A percentile compares a stretch with the other conserved stretches of the same genome.
Evolutionary conservation across 2,888 invertebrate species (phyloP).

Genomic region (Vannuccia rotundouncinata): DNA sequence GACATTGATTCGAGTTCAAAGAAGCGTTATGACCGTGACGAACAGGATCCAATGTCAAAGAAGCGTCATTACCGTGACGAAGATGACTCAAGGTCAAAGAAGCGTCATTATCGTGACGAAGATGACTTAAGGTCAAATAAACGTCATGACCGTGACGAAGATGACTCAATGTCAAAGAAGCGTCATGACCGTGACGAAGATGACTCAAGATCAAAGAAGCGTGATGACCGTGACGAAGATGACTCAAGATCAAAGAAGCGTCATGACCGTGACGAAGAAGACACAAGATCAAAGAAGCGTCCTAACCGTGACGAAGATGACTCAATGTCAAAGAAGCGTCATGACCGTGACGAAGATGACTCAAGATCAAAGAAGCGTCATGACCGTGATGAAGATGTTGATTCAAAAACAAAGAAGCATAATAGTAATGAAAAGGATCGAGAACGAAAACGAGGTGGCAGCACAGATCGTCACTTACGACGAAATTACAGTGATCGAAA

Average conservation of each 20-base stretch:
- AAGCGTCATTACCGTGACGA: not conserved
- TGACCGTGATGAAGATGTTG: too few species aligned
- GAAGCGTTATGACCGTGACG: not conserved
- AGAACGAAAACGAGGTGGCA: too few species aligned
- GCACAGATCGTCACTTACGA: too few species aligned
- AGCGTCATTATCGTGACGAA: not conserved
- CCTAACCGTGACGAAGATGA: too few species aligned
- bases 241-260: not conserved
- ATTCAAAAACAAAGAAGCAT: too few species aligned
- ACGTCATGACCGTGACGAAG: not conserved
- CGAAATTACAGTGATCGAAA: too few species aligned
- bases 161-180: not conserved
- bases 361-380: too few species aligned
- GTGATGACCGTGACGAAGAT: not conserved
- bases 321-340: too few species aligned
- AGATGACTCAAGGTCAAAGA: not conserved
- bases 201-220: not conserved
- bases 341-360: too few species aligned
- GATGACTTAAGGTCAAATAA: not conserved
- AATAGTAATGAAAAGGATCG: too few species aligned
- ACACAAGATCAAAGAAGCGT: too few species aligned
- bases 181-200: not conserved
- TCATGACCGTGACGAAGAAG: not conserved
- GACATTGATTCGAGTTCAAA: not conserved
- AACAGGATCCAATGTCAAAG: not conserved